phyloP scores from a whole-genome alignment of 2,888 invertebrate genomes.

The Cataglyphis cursor region DNA sequence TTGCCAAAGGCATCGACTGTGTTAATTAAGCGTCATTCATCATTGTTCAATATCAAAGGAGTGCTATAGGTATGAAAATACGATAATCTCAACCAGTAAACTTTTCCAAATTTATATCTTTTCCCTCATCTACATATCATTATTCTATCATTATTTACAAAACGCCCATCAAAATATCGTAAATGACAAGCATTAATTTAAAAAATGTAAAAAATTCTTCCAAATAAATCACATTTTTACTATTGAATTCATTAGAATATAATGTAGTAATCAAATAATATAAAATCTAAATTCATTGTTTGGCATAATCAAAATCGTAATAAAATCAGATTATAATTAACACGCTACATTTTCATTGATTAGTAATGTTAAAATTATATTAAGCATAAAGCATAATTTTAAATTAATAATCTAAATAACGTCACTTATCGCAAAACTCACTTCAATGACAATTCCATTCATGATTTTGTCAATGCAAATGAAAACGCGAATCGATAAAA shows the following conservation, averaged over 20 bases:
- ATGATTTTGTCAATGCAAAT: slow-evolving; percentile 14
- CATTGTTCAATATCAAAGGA: slow-evolving; percentile 10
- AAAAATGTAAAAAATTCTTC: neutral
- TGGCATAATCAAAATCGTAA: neutral
- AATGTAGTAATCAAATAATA: neutral
- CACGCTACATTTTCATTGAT: neutral
- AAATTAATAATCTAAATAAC: slow-evolving; percentile 32
- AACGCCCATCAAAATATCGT: neutral
- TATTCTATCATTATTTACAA: neutral
- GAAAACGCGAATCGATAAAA: slow-evolving; percentile 3
- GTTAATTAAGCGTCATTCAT: slow-evolving; percentile 41
- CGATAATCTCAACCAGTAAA: neutral
- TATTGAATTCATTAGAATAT: neutral
- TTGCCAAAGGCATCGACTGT: slow-evolving; percentile 31
- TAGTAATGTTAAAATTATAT: slow-evolving; percentile 17
- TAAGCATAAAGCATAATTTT: slow-evolving; percentile 1
- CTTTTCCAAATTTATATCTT: neutral
- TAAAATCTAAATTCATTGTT: slow-evolving; percentile 7
- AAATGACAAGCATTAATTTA: neutral
- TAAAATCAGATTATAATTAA: slow-evolving; percentile 12
- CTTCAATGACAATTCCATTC: slow-evolving; percentile 21
- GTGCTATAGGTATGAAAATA: neutral
- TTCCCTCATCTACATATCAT: neutral
- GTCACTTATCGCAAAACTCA: neutral
- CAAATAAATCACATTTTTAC: neutral